Percentiles rank a stretch among this genome's conserved stretches.
phyloP scores from a whole-genome alignment of 2,888 invertebrate genomes.

The Drosophila percnosoma region DNA sequence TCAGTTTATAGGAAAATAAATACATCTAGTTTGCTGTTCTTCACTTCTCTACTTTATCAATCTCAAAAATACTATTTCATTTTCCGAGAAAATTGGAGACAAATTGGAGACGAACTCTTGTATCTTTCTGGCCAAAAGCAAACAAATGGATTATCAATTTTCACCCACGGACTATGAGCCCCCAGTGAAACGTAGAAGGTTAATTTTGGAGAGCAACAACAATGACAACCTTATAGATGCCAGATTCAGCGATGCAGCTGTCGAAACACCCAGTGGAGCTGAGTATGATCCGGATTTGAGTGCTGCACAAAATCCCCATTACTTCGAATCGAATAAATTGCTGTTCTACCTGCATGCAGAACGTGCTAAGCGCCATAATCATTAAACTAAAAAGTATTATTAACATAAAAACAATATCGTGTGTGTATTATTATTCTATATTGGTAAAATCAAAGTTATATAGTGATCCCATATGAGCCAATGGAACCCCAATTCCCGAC shows the following conservation, averaged over 20 bases:
- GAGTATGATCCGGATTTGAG: constrained; percentile 29
- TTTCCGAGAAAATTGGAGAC: too few species aligned
- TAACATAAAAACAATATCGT: not conserved
- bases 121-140: not conserved
- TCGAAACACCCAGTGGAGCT: not conserved
- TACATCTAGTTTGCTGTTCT: not conserved
- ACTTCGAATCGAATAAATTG: constrained; percentile 39
- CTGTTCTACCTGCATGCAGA: constrained; percentile 28
- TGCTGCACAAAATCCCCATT: constrained; percentile 29
- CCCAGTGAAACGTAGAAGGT: not conserved
- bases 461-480: not conserved
- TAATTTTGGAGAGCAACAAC: not conserved
- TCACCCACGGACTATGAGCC: not conserved
- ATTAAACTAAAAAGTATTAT: not conserved
- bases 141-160: accelerated
- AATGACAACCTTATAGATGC: not conserved
- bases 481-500: not conserved
- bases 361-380: constrained; percentile 5
- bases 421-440: not conserved
- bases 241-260: not conserved
- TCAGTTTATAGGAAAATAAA: not conserved
- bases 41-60: too few species aligned
- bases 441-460: not conserved
- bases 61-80: not conserved
- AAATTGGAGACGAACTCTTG: not conserved